Percentiles rank a stretch among this genome's conserved stretches.
Evolutionary conservation across 2,797 vertebrate genomes (phyloP).

Genomic region (Philypnodon macrostomus): DNA sequence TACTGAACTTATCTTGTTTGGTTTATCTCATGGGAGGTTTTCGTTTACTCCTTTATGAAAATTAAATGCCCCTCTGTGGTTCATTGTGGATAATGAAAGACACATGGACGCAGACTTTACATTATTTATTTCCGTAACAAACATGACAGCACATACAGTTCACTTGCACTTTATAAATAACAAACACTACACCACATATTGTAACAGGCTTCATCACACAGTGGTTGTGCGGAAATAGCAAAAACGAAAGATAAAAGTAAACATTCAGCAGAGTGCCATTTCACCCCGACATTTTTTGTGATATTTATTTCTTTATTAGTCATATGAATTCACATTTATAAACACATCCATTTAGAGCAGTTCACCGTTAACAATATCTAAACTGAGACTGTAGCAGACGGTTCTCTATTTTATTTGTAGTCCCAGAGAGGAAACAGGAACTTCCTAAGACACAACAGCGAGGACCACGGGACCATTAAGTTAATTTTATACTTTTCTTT

Average conservation of each 20-base stretch:
- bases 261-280: constrained; percentile 65
- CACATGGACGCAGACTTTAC: constrained; percentile 48
- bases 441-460: constrained; percentile 8
- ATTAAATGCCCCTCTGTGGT: neutral
- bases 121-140: constrained; percentile 76
- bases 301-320: constrained; percentile 32
- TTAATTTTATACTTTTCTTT: neutral
- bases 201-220: constrained; percentile 59
- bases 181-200: constrained; percentile 59
- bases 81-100: constrained; percentile 9
- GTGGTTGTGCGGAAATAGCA: constrained; percentile 68
- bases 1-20: too few species aligned
- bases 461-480: constrained; percentile 20
- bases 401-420: constrained; percentile 18
- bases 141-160: constrained; percentile 52
- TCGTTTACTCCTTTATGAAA: neutral
- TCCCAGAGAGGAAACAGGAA: constrained; percentile 30
- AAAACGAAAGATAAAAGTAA: constrained; percentile 70
- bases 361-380: constrained; percentile 1
- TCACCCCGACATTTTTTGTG: constrained; percentile 42
- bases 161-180: constrained; percentile 72
- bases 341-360: constrained; percentile 17
- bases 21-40: neutral
- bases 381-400: constrained; percentile 7
- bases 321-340: constrained; percentile 44